These are phyloP conservation scores for Acleris literana DNA, from an alignment of 2,888 invertebrate genomes.

Conservation along the genomic window DNA sequence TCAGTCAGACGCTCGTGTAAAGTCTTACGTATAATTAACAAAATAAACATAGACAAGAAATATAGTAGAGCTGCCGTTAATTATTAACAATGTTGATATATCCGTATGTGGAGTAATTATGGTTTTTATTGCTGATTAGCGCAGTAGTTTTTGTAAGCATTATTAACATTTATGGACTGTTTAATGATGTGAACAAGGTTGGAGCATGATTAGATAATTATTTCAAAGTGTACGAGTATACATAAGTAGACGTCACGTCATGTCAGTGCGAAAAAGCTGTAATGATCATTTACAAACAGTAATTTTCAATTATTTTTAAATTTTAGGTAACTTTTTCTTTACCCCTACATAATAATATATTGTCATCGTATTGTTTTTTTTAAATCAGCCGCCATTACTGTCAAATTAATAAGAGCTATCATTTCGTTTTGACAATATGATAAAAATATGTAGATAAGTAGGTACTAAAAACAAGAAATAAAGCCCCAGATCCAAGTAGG, in stretches of 20 bases:
- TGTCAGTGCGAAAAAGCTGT: no score
- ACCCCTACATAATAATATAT: no score
- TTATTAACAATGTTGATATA: conserved; percentile 4
- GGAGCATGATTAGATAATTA: neutral
- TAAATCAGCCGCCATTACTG: no score
- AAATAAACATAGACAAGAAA: conserved; percentile 22
- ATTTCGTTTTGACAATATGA: no score
- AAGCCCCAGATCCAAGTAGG: no score
- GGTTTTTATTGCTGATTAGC: conserved; percentile 3
- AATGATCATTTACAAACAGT: no score
- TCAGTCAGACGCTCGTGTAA: neutral
- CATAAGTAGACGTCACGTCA: neutral
- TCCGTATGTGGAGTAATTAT: neutral
- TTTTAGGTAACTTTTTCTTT: no score
- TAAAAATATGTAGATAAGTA: no score
- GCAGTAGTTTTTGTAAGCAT: conserved; percentile 5
- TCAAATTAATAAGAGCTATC: no score
- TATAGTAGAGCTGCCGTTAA: conserved; percentile 9
- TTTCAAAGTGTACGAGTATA: neutral
- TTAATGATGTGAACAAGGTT: conserved; percentile 11
- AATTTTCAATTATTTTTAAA: no score
- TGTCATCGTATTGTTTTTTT: no score
- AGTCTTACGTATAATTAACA: conserved; percentile 10
- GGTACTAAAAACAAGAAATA: no score
- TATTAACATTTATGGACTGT: conserved; percentile 20